Base-by-base conservation (phyloP, 2,888 invertebrate species). In the Andrena trimmerana region DNA sequence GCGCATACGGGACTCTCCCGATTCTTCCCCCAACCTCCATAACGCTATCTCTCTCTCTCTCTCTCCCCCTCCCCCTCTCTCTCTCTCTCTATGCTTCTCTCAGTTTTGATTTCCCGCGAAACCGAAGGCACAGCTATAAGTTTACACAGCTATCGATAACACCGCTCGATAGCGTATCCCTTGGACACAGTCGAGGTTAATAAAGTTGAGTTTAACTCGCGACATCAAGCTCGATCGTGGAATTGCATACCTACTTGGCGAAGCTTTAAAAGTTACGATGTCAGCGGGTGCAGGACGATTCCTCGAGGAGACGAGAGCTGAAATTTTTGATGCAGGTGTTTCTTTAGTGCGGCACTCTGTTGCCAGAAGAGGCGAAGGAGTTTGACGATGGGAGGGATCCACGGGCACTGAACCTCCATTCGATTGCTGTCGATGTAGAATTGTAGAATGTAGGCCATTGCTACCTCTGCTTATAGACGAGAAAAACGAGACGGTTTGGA, bases 311-410 rank as follows among this genome's bases (percentile, higher is more conserved):
- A 42, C 16, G 42, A 84, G 89, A 88, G 86, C 86, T 85, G 83
- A 89, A 87, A 88, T 89, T 87, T 88, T 88, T 89, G 86, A 42
- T 42, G 16, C 16, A 42, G 42, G 13, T 16, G 42, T 42, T 42
- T 88, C 87, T 89, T 88, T 85, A 84, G 85, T 85, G 77, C 77
- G 73, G 80, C 81, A 72, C 83, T 75, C 80, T 77, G 63, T 62
- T 69, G 20, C 54, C 63, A 42, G 42, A 42, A 16, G 42, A 16
- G 42, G 42, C 13, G 5, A 42, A 16, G 42, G 42, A 16, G 42
- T 42, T 42, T 13, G 42, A 16, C 4, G 16, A 42, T 5, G 42
- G 1, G 16, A 1, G 42, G 42, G 42, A 42, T 42, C 4, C 42
- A 16, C 42, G 42, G 42, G 16, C 42, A 42, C 4, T 42, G 42